phyloP scores from a whole-genome alignment of 2,888 invertebrate species.

The Heteropelma amictum region DNA sequence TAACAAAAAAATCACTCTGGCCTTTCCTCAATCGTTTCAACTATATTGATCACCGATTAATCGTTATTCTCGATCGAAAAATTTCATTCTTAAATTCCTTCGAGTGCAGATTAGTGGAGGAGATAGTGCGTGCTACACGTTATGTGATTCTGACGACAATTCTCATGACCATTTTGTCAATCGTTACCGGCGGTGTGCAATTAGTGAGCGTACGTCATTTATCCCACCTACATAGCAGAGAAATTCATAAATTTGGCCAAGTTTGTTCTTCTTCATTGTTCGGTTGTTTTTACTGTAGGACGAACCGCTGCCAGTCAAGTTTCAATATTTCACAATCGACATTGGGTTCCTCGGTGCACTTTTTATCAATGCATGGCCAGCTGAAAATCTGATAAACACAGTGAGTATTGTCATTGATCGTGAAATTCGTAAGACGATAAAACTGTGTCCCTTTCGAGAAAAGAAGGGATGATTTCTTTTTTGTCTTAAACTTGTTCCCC shows the following conservation, averaged over 20 bases:
- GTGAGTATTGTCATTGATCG: not conserved
- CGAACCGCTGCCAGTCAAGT: constrained; percentile 51
- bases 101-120: constrained; percentile 43
- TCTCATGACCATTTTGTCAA: constrained; percentile 34
- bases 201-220: constrained; percentile 55
- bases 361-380: constrained; percentile 55
- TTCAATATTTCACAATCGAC: constrained; percentile 48
- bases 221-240: not conserved
- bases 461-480: too few species aligned
- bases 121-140: constrained; percentile 40
- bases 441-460: not conserved
- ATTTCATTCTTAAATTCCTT: not conserved
- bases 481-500: not conserved
- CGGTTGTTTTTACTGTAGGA: too few species aligned
- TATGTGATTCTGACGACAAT: constrained; percentile 44
- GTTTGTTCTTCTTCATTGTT: too few species aligned
- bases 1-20: not conserved
- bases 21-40: not conserved
- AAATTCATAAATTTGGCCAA: not conserved
- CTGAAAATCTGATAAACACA: constrained; percentile 48
- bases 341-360: constrained; percentile 35
- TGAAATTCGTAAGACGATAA: not conserved
- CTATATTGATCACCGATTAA: too few species aligned
- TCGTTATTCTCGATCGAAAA: not conserved
- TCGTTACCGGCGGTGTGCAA: constrained; percentile 46